These are phyloP conservation scores for Euzophera pinguis DNA, from an alignment of 2,888 invertebrate species.

Conservation along the genomic window DNA sequence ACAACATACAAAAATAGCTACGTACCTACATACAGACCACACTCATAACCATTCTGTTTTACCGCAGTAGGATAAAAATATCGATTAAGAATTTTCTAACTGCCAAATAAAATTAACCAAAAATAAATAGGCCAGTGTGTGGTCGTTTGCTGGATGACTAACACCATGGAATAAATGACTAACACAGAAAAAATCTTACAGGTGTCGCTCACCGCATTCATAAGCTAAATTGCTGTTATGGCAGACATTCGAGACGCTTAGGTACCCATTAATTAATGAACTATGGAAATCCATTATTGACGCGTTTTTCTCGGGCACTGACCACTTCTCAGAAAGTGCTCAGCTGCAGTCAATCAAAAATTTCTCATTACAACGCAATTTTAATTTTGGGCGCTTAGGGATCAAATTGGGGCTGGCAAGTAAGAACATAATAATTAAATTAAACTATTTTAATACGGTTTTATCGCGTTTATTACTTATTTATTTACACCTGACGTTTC, in stretches of 20 bases:
- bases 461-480: too few relatives aligned
- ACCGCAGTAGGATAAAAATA: too few relatives aligned
- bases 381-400: not conserved
- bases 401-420: not conserved
- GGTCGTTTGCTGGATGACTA: not conserved
- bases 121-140: not conserved
- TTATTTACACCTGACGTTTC: too few relatives aligned
- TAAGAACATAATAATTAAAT: too few relatives aligned
- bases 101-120: not conserved
- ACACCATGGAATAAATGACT: too few relatives aligned
- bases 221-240: not conserved
- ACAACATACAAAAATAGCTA: too few relatives aligned
- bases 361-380: conserved; percentile 5
- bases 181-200: not conserved
- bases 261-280: conserved; percentile 8
- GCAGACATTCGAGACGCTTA: conserved; percentile 1
- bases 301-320: not conserved
- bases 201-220: not conserved
- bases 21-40: too few relatives aligned
- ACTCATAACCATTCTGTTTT: too few relatives aligned
- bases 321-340: conserved; percentile 6
- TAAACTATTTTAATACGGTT: too few relatives aligned
- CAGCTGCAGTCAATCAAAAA: conserved; percentile 1
- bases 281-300: conserved; percentile 2
- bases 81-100: too few relatives aligned